Conservation (phyloP, 2,113 vertebrate genomes). For the Thermophis baileyi region DNA sequence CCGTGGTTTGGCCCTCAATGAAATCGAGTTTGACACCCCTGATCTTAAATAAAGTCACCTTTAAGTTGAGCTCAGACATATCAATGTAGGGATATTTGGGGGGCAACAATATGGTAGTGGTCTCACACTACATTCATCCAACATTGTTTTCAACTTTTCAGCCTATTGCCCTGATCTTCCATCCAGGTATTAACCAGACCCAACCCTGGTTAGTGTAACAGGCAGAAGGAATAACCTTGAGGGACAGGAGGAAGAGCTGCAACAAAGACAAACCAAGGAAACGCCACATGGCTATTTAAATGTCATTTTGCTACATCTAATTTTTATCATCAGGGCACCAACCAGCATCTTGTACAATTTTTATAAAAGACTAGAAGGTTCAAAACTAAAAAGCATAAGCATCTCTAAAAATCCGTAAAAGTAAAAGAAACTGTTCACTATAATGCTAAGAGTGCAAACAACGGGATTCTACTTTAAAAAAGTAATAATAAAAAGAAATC, state of each 20-base stretch:
- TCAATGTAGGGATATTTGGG: neutral
- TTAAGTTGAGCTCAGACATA: neutral
- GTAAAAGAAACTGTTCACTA: neutral
- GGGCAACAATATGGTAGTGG: neutral
- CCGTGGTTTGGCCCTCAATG: too few relatives aligned
- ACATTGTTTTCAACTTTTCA: neutral
- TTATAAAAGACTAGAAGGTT: neutral
- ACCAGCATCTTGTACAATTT: neutral
- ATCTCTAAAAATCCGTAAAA: neutral
- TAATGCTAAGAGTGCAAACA: neutral
- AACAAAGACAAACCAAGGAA: neutral
- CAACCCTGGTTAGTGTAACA: neutral
- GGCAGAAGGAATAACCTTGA: neutral
- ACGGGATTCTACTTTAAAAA: neutral
- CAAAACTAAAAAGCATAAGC: neutral
- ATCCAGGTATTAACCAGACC: neutral
- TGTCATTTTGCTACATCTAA: neutral
- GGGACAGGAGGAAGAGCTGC: neutral
- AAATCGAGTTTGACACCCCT: too few relatives aligned
- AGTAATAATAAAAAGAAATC: neutral
- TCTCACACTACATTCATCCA: neutral
- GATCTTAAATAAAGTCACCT: neutral
- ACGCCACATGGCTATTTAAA: neutral
- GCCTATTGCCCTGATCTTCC: neutral
- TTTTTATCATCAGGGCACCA: neutral